Conservation (phyloP, 2,888 invertebrate species). For the Tetramorium bicarinatum region DNA sequence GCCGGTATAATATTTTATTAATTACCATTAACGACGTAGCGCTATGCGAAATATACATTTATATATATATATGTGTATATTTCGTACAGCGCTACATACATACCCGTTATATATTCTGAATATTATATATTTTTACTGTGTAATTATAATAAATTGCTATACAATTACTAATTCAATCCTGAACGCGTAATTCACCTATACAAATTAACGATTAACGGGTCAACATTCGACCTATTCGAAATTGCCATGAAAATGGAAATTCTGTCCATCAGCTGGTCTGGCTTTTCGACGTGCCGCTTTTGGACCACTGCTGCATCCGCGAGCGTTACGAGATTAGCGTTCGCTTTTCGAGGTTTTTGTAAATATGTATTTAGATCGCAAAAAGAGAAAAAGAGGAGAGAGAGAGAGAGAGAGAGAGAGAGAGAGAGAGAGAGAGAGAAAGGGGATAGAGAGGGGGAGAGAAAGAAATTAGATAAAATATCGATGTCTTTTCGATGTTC, state of each 20-base stretch:
- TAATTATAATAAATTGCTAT: conserved; percentile 53
- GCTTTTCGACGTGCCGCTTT: conserved; percentile 23
- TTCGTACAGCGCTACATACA: conserved; percentile 4
- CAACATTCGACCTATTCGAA: conserved; percentile 33
- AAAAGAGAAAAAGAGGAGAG: not conserved
- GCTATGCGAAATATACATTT: conserved; percentile 25
- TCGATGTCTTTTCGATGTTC: conserved; percentile 22
- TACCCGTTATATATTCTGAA: conserved; percentile 45
- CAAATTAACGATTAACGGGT: conserved; percentile 31
- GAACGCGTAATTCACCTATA: conserved; percentile 38
- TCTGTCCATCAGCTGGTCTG: conserved; percentile 51
- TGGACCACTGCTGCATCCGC: conserved; percentile 27
- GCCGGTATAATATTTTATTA: conserved; percentile 50
- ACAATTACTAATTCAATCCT: conserved; percentile 42
- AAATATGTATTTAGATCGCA: conserved; percentile 33
- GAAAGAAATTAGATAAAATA: not conserved
- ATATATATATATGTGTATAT: conserved; percentile 4
- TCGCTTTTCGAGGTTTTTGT: conserved; percentile 35
- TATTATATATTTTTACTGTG: conserved; percentile 54
- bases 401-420: not conserved
- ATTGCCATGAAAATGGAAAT: conserved; percentile 44
- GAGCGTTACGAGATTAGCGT: conserved; percentile 25
- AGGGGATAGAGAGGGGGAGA: not conserved
- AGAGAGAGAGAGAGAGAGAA: not conserved
- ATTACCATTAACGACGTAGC: conserved; percentile 18